Evolutionary conservation across 2,797 vertebrate genomes (phyloP).

Genomic region (Choloepus didactylus): DNA sequence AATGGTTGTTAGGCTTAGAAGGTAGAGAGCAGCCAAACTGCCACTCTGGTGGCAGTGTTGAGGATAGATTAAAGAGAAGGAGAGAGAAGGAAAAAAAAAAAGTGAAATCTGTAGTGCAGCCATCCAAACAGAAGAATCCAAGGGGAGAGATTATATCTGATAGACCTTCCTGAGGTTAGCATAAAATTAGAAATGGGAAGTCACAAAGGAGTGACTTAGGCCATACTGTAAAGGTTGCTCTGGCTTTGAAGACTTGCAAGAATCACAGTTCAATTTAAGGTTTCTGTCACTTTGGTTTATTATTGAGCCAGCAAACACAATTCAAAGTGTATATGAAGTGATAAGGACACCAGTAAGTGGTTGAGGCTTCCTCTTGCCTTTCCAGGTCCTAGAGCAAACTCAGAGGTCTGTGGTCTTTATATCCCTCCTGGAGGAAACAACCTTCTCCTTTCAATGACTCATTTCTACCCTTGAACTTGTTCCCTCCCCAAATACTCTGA

Average conservation of each 20-base stretch:
- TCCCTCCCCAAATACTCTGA: neutral
- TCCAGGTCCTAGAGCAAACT: neutral
- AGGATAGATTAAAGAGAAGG: neutral
- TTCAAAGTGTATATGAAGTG: neutral
- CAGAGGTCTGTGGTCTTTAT: neutral
- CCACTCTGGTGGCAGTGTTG: neutral
- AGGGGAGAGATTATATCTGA: neutral
- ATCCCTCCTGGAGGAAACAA: neutral
- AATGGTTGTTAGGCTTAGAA: neutral
- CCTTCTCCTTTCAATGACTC: neutral
- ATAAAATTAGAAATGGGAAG: neutral
- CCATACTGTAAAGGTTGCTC: neutral
- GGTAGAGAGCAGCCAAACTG: neutral
- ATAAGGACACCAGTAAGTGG: neutral
- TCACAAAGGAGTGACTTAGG: neutral
- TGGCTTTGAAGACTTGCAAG: neutral
- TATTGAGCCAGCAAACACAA: conserved; percentile 9
- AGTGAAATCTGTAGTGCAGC: neutral
- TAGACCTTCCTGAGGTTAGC: neutral
- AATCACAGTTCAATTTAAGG: neutral
- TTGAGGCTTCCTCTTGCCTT: neutral
- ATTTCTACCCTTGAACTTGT: neutral
- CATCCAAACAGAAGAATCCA: neutral
- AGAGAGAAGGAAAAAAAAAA: neutral
- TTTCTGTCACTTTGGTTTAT: conserved; percentile 47